Base-by-base conservation (phyloP, 1,140 invertebrate genomes). In the Zaprionus ornatus region DNA sequence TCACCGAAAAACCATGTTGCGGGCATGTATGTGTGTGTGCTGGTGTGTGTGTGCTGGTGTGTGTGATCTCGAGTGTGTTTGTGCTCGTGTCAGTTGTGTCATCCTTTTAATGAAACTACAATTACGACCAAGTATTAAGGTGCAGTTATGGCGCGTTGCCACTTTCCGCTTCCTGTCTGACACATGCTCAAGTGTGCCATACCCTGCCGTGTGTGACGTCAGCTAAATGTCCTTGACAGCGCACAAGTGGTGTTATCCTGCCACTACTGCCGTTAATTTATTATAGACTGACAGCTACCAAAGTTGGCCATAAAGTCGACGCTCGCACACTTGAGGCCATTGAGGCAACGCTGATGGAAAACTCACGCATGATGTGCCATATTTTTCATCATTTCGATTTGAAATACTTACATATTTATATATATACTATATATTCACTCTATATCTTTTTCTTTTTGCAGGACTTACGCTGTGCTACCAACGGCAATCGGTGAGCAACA, bases 401-500 rank as follows among this genome's bases (percentile, higher is more conserved):
- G n/a, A 55, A 17, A 29, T 35, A 59, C 48, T 25, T 32, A 55
- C 50, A 27, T 54, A 52, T 40, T 10, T 60, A 17, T 35, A n/a
- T 29, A 32, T 54, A 29, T 71, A 25, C 25, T 45, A 15, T 57
- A 48, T 40, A 42, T 21, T 37, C 27, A 17, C 40, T 42, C 40
- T 35, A 6, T 62, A 4, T 54, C n/a, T 65, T 25, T 57, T 6
- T 60, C 48, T 60, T 57, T 35, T 85, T 86, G 19, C 87, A 92
- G 91, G 90, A 64, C 72, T 92, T 57, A 80, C 91, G 57, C 78
- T 92, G 74, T 90, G 91, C 74, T 91, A 92, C 76, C 91, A 92
- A 78, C 79, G 91, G 74, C 90, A 91, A 74, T 92, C 91, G 23
- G 88, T 81, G 67, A 88, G 71, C 35, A 74, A 64, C 61, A 82